Evolutionary conservation across 2,797 vertebrate genomes (phyloP), one percentile per base, ranked within the genome.

Genomic region (Chaenodraco wilsoni): DNA sequence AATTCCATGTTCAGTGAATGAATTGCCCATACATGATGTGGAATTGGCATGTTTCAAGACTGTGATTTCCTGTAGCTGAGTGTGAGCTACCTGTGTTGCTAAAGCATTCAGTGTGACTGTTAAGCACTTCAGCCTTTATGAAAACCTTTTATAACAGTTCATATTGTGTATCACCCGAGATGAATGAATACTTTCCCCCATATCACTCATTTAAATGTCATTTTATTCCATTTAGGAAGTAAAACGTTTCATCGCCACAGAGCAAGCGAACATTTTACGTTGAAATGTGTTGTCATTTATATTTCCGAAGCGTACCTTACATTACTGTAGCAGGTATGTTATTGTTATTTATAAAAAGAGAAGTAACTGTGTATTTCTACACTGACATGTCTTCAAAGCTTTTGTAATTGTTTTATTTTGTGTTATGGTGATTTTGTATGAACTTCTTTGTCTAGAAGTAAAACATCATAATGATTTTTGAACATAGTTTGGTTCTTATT

Each of bases 291-390:
- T 70, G 65, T 65, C 60, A 74, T 74, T 59, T 74, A 56, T 82
- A 78, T 87, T 67, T 51, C 70, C 5, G 43, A 74, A 43, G 61
- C 68, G 68, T 84, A 74, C 21, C 61, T 85, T 87, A 78, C 59
- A 83, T 89, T 88, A 90, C 79, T 91, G 86, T 92, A 92, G 78
- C 82, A 88, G 74, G 72, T 88, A 73, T 87, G 85, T 86, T 88
- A 83, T 88, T 92, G 88, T 93, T 93, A 94, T 94, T 94, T 94
- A 95, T 94, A 86, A 90, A 27, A 88, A 87, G 74, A 86, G 81
- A 86, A 79, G 74, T 81, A 84, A 88, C 61, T 86, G 82, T 85
- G 73, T 89, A 85, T 88, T 90, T 88, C 76, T 86, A 77, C 78
- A 78, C 59, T 88, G 84, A 78, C 59, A 64, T 87, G 76, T 90